Conservation (phyloP, 2,113 vertebrate species). For the Macquaria australasica region DNA sequence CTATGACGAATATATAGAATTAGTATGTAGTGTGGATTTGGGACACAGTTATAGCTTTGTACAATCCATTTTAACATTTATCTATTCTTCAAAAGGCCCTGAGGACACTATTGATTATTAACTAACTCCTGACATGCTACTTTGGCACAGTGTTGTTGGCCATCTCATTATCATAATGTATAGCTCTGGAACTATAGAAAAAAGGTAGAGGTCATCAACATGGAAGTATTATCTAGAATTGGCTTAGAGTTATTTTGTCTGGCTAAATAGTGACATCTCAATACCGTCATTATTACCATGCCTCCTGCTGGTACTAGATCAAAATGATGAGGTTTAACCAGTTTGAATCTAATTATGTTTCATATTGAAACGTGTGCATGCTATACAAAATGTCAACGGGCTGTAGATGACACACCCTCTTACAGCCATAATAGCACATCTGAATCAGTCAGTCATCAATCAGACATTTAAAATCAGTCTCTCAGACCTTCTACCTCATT, state of each 20-base stretch:
- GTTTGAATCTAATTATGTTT: neutral
- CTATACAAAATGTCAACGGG: neutral
- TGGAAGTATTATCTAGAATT: neutral
- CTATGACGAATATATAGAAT: too few species aligned
- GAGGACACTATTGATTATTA: neutral
- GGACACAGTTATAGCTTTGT: neutral
- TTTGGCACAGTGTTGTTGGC: neutral
- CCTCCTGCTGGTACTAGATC: neutral
- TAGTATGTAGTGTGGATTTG: neutral
- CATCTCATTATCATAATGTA: neutral
- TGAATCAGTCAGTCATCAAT: neutral
- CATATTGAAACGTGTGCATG: neutral
- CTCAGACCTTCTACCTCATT: constrained; percentile 87
- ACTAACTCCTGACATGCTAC: neutral
- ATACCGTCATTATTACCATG: too few species aligned
- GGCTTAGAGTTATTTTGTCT: neutral
- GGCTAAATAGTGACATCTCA: neutral
- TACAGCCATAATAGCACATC: neutral
- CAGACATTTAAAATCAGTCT: neutral
- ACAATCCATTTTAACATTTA: neutral
- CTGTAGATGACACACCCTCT: neutral
- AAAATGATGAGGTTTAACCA: neutral
- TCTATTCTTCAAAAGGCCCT: too few species aligned
- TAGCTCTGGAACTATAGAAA: neutral
- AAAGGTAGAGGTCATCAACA: neutral